phyloP scores from a whole-genome alignment of 2,113 vertebrate genomes.

The Sciurus niger region DNA sequence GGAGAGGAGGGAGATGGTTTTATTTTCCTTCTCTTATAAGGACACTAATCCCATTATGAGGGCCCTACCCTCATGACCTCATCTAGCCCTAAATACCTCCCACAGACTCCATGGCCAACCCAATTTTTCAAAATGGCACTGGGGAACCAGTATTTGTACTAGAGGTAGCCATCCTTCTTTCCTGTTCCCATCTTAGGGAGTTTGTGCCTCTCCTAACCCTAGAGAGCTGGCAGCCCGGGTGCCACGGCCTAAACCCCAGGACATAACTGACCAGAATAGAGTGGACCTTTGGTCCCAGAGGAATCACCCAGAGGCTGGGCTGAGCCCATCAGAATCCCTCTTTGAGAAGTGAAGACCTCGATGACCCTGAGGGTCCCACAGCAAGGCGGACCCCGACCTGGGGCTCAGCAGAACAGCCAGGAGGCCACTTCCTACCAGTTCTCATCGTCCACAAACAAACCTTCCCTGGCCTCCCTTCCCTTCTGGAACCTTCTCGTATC shows the following conservation, averaged over 20 bases:
- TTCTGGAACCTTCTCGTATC: neutral
- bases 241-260: neutral
- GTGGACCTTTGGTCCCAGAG: neutral
- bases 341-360: neutral
- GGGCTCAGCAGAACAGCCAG: neutral
- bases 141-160: neutral
- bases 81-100: too few species aligned
- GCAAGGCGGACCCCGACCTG: neutral
- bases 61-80: neutral
- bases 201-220: neutral
- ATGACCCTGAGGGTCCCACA: neutral
- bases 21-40: neutral
- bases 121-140: neutral
- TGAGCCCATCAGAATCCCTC: neutral
- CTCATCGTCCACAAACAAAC: neutral
- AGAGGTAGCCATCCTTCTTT: neutral
- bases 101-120: neutral
- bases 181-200: neutral
- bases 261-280: neutral
- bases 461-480: neutral
- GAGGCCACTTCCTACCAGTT: neutral
- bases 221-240: neutral
- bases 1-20: neutral
- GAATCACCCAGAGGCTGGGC: neutral
- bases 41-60: neutral